phyloP scores from a whole-genome alignment of 2,797 vertebrate genomes.

The Lateolabrax maculatus region DNA sequence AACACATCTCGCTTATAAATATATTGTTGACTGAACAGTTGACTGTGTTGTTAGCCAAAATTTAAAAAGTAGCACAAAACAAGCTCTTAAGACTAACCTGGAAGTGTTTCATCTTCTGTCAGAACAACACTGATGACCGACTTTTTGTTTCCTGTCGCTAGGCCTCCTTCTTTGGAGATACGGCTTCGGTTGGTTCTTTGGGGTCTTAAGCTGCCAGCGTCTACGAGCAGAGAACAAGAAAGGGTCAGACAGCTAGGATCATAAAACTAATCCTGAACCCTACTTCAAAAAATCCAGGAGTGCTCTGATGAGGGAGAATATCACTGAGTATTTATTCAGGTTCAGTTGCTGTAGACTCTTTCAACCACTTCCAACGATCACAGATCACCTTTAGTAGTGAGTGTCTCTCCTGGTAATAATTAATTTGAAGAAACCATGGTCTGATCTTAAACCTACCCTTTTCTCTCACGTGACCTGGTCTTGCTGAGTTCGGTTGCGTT shows the following conservation, averaged over 20 bases:
- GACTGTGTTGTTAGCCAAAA: neutral
- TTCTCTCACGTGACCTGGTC: slow-evolving; percentile 28
- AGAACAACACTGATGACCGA: slow-evolving; percentile 75
- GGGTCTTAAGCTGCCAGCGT: slow-evolving; percentile 11
- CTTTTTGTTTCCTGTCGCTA: slow-evolving; percentile 63
- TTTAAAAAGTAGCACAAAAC: neutral
- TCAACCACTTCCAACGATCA: neutral
- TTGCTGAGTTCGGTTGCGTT: slow-evolving; percentile 22
- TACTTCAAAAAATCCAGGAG: neutral
- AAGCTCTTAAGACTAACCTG: slow-evolving; percentile 58
- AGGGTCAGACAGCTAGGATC: neutral
- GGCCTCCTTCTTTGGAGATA: slow-evolving; percentile 50
- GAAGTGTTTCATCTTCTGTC: slow-evolving; percentile 79
- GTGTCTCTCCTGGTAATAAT: neutral
- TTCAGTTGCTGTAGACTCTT: neutral
- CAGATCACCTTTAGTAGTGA: neutral
- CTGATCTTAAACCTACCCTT: slow-evolving; percentile 37
- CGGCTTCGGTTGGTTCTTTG: slow-evolving; percentile 33
- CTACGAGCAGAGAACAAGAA: slow-evolving; percentile 32
- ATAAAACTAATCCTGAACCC: neutral
- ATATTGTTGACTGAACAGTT: neutral
- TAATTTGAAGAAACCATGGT: neutral
- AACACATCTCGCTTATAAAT: neutral
- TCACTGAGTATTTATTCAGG: neutral
- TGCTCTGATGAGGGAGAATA: neutral